These are phyloP conservation scores for Silurus meridionalis DNA, from an alignment of 2,113 vertebrate species.

Conservation along the genomic window DNA sequence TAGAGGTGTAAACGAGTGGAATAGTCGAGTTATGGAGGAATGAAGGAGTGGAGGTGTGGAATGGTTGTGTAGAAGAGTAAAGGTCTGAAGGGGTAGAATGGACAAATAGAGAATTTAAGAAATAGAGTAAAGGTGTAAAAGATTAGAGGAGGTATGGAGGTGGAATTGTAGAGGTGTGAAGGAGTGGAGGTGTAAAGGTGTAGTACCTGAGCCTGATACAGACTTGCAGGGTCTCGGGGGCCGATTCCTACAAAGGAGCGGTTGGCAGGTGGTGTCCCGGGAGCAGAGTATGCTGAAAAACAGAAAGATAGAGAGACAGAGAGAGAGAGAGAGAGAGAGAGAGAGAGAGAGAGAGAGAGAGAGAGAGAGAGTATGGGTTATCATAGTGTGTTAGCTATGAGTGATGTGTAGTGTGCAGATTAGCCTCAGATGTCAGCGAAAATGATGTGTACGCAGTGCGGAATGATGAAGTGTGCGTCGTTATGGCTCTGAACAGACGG, in stretches of 20 bases:
- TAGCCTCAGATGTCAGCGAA: not conserved
- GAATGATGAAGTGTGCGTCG: not conserved
- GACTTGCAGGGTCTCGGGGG: conserved; percentile 88
- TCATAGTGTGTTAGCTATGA: not conserved
- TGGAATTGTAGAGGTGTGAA: too few relatives aligned
- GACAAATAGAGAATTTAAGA: too few relatives aligned
- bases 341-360: not conserved
- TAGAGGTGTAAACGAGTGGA: too few relatives aligned
- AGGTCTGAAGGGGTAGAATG: too few relatives aligned
- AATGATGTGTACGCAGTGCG: not conserved
- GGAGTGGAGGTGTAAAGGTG: not conserved
- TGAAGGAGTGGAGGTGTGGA: too few relatives aligned
- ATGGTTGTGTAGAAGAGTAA: too few relatives aligned
- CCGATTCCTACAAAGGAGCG: conserved; percentile 93
- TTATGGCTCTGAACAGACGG: not conserved
- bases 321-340: not conserved
- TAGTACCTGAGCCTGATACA: conserved; percentile 93
- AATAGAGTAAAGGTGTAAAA: too few relatives aligned
- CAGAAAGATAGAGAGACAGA: conserved; percentile 45
- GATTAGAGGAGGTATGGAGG: too few relatives aligned
- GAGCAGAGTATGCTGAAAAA: conserved; percentile 87
- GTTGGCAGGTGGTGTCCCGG: conserved; percentile 91
- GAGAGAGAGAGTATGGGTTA: not conserved
- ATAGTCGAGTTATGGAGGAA: too few relatives aligned
- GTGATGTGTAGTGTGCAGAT: not conserved